phyloP scores from a whole-genome alignment of 2,113 vertebrate genomes.

The Microcebus tavaratra region DNA sequence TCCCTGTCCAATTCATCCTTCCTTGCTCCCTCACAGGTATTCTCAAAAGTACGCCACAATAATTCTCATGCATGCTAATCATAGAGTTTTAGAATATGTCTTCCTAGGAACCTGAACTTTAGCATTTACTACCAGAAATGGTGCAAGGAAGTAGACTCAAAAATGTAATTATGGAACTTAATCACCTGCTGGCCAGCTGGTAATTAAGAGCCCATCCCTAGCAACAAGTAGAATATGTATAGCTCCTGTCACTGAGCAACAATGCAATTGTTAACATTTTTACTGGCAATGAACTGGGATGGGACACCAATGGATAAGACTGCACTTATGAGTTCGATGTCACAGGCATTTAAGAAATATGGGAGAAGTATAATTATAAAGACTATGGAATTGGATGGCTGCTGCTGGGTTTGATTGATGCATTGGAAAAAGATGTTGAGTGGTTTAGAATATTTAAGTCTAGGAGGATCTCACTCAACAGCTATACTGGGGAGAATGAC shows the following conservation, averaged over 20 bases:
- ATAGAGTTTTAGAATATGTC: conserved; percentile 3
- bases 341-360: background rate
- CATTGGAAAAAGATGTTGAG: background rate
- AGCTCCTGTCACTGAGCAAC: background rate
- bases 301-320: background rate
- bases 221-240: background rate
- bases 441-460: background rate
- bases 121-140: conserved; percentile 25
- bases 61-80: background rate
- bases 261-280: background rate
- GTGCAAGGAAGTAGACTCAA: background rate
- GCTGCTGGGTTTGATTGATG: background rate
- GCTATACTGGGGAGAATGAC: background rate
- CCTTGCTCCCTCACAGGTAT: conserved; percentile 24
- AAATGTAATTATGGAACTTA: background rate
- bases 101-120: conserved; percentile 10
- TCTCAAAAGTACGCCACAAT: background rate
- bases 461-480: background rate
- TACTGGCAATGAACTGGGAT: background rate
- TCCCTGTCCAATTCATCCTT: background rate
- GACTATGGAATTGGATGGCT: background rate
- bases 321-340: background rate
- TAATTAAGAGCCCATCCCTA: background rate
- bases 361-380: background rate
- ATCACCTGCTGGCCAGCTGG: background rate